Base-by-base conservation (phyloP, 2,797 vertebrate genomes). In the Cossypha caffra region DNA sequence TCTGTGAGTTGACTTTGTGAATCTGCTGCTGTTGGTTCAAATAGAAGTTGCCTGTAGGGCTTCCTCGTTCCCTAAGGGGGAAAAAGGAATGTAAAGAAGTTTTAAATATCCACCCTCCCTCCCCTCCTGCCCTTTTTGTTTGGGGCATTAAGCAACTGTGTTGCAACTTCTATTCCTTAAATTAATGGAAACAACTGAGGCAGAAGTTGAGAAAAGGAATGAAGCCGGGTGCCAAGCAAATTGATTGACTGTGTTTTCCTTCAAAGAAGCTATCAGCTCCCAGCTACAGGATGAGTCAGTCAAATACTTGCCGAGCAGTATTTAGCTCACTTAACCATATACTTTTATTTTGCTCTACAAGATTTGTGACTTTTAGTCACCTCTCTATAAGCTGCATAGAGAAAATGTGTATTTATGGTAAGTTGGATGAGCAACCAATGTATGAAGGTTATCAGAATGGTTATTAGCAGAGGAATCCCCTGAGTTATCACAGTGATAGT, bases 1-100 rank as follows among this genome's bases (percentile, higher is more conserved):
- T 28, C 15, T 21, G 24, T 17, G 35, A 21, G 13, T 25, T 90
- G 59, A 61, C 58, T 79, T 85, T 74, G 26, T 61, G 26, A 50
- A 16, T 74, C n/a, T 82, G 13, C 11, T 35, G 74, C 29, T 77
- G 7, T 33, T 72, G 25, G 5, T 64, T 86, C 54, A 74, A 76
- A 93, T 72, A 42, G 19, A 78, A 54, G 18, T 83, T 52, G 55
- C 11, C 23, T 77, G 25, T 26, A 71, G 29, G 18, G 5, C 9
- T 87, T 89, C 31, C 11, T 67, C 0, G 0, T 31, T 59, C 8
- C 2, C 4, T 48, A 18, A 1, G 2, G 43, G 10, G 13, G 4
- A 11, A 67, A 85, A 68, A 43, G 8, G 8, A 73, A 69, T 8
- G 7, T 66, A 81, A 88, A 74, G 68, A 79, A 26, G 1, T 38